Base-by-base conservation (phyloP, 2,888 invertebrate genomes). In the Resseliella maxima region DNA sequence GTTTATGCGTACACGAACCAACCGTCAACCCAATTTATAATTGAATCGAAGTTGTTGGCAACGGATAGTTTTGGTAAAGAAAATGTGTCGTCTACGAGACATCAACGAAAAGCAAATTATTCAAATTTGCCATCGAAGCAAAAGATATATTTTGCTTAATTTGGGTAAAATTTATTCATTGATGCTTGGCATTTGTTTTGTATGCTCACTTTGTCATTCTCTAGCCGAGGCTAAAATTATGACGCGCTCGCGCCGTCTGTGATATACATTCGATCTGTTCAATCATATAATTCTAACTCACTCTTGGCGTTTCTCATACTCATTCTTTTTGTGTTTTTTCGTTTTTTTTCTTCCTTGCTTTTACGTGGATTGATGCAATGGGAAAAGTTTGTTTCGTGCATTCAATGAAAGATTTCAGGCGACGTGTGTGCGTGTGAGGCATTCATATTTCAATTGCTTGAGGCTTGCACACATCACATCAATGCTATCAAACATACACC, bases 371-470 rank as follows among this genome's bases (percentile, higher is more conserved):
- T n/a, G 24, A 6, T 59, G 24, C 59, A 24, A 59, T 59, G 24
- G 59, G 6, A 59, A 59, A 59, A 59, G 6, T n/a, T 59, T 59
- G 2, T 27, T 3, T 59, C n/a, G n/a, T 2, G 59, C 59, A 18
- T 24, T 59, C 59, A 59, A 21, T 27, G 45, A 10, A 27, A n/a
- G 59, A 50, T 50, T 21, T 8, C n/a, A 41, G 41, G 8, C n/a
- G 50, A 21, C 18, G 27, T 3, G 18, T 72, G 72, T 72, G 72
- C 72, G 72, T 72, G 72, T 72, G 31, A 31, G n/a, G 27, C 72
- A 72, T 72, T 72, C 15, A 72, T 72, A 72, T 72, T 72, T 72
- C 72, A 72, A 72, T 72, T 31, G 72, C 72, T 31, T 0, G 72
- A 72, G 72, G 72, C 72, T 15, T 18, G 31, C 72, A 72, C 31